These are phyloP conservation scores for Dolichotis patagonum DNA, from an alignment of 2,113 vertebrate species.

Conservation along the genomic window DNA sequence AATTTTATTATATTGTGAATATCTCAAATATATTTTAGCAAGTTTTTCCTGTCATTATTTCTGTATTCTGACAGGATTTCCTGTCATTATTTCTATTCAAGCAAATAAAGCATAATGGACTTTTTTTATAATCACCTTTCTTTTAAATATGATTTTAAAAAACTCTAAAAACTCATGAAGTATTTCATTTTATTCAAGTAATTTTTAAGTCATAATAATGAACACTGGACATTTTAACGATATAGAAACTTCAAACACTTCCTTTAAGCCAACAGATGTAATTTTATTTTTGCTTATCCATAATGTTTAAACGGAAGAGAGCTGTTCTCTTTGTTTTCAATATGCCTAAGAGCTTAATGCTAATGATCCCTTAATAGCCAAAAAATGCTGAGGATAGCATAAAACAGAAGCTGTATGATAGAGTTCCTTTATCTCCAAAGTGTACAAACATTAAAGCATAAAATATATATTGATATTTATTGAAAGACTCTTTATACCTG, in stretches of 20 bases:
- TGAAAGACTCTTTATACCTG: not conserved
- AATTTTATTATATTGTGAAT: not conserved
- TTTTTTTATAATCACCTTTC: not conserved
- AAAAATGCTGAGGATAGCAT: not conserved
- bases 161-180: not conserved
- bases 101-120: not conserved
- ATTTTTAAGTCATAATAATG: not conserved
- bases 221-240: not conserved
- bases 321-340: not conserved
- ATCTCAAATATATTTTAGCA: not conserved
- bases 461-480: not conserved
- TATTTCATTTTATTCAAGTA: not conserved
- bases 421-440: not conserved
- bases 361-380: not conserved
- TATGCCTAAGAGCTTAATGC: not conserved
- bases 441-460: not conserved
- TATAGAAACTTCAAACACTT: not conserved
- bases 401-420: not conserved
- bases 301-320: not conserved
- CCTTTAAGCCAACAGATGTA: not conserved
- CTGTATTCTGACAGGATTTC: too few relatives aligned
- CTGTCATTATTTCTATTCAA: not conserved
- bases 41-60: not conserved
- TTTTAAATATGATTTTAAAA: not conserved
- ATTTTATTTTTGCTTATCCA: conserved; percentile 30